Evolutionary conservation across 1,140 invertebrate genomes (phyloP), one percentile per base, ranked within the genome.

Genomic region (Eumeta japonica): DNA sequence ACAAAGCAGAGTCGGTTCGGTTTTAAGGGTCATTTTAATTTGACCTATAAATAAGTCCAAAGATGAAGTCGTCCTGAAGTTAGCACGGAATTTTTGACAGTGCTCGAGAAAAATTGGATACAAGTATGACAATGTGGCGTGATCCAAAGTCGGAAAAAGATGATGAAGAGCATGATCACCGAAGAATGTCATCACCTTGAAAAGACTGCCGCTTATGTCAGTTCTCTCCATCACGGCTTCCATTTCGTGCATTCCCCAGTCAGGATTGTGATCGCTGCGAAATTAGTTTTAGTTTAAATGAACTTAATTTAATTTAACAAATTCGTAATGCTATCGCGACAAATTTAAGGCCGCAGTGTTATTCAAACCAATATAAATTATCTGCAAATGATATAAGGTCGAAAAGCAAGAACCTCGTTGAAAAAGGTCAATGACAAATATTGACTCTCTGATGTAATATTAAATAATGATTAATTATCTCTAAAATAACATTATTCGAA

Each of bases 121-220:
- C 9, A 90, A 71, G n/a, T 81, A 61, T 2, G 78, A 68, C 13
- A 93, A 61, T 15, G 84, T 72, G 1, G 79, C 81, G 49, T 92
- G 89, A 56, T 92, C 90, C 3, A 94, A 55, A 0, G 88, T 89
- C 0, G 90, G 90, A 49, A 93, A 83, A 4, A 94, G 67, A 67
- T 92, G 90, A 56, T 93, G 90, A 0, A 92, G 64, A 0, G 77
- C 68, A 56, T 94, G 67, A 28, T 87, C 83, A 11, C 90, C 90
- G 46, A 89, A 93, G 52, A 83, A 80, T 0, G 83, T 85, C 34
- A 90, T 51, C 3, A 82, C 81, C 14, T 86, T 60, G 41, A 90
- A 85, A 16, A 83, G 63, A n/a, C 76, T 84, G 1, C 80, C 77
- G 14, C 83, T 84, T n/a, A 90, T 76, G 11, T 89, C 82, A 1